These are phyloP conservation scores for Phasia obesa DNA, from an alignment of 2,888 invertebrate genomes.

Conservation along the genomic window DNA sequence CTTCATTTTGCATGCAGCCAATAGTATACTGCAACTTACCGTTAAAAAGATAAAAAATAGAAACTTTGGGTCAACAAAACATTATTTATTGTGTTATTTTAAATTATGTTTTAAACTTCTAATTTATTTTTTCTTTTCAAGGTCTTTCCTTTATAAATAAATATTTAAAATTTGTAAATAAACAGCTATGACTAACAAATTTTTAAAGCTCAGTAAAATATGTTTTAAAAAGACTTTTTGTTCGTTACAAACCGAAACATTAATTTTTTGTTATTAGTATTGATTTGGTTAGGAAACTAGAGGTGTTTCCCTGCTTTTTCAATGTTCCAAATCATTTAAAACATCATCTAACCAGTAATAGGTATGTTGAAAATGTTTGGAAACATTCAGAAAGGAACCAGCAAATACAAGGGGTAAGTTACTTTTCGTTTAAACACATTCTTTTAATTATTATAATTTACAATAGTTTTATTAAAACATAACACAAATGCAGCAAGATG, in stretches of 20 bases:
- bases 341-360: too few species aligned
- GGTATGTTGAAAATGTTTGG: too few species aligned
- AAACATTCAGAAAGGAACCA: constrained; percentile 17
- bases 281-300: neutral
- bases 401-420: neutral
- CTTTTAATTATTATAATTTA: constrained; percentile 54
- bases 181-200: constrained; percentile 7
- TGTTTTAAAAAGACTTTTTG: neutral
- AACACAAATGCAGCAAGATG: constrained; percentile 44
- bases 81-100: constrained; percentile 53
- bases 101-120: constrained; percentile 43
- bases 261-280: neutral
- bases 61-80: constrained; percentile 59
- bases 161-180: constrained; percentile 46
- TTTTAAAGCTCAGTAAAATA: neutral
- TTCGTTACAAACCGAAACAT: neutral
- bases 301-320: neutral
- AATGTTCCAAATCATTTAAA: too few species aligned
- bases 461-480: constrained; percentile 55
- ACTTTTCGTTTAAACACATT: constrained; percentile 16
- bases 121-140: constrained; percentile 4
- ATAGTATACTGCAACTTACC: too few species aligned
- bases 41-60: neutral
- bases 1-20: too few species aligned
- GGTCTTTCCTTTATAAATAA: constrained; percentile 32